Conservation (phyloP, 1,140 invertebrate species). For the Zeugodacus cucurbitae region DNA sequence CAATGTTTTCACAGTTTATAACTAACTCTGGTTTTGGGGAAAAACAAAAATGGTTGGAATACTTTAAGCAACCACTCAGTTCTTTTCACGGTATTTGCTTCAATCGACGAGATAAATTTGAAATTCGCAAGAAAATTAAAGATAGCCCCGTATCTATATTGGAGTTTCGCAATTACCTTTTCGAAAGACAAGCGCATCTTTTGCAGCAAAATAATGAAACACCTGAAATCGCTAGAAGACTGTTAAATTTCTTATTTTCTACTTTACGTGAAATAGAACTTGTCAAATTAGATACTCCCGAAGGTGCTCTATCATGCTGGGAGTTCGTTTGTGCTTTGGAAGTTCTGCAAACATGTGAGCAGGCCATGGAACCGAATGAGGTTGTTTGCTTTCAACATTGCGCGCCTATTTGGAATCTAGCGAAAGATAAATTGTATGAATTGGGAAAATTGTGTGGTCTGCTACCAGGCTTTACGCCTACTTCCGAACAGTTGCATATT, state of each 20-base stretch:
- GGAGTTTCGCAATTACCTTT: constrained; percentile 94
- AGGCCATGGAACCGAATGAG: constrained; percentile 76
- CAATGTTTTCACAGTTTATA: constrained; percentile 95
- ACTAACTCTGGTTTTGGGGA: constrained; percentile 90
- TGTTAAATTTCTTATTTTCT: constrained; percentile 61
- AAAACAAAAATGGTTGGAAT: constrained; percentile 82
- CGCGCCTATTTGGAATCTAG: constrained; percentile 90
- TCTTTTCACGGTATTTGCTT: constrained; percentile 86
- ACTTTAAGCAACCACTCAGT: constrained; percentile 80
- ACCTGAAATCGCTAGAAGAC: constrained; percentile 59
- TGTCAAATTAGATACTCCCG: constrained; percentile 69
- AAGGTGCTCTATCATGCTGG: constrained; percentile 92
- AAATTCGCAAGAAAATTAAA: constrained; percentile 76
- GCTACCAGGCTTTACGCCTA: constrained; percentile 86
- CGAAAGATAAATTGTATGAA: constrained; percentile 90
- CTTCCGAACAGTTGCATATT: constrained; percentile 87
- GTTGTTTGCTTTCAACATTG: constrained; percentile 81
- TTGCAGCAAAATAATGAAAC: constrained; percentile 57
- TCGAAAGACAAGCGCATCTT: constrained; percentile 85
- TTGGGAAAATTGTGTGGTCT: constrained; percentile 91
- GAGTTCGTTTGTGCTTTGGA: constrained; percentile 92
- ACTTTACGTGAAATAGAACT: constrained; percentile 62
- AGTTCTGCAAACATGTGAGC: constrained; percentile 83
- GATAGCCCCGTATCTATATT: constrained; percentile 81
- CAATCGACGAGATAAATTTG: constrained; percentile 74